A percentile compares a stretch with the other conserved stretches of the same genome.
Evolutionary conservation across 1,140 invertebrate species (phyloP).

Genomic region (Zaprionus camerounensis): DNA sequence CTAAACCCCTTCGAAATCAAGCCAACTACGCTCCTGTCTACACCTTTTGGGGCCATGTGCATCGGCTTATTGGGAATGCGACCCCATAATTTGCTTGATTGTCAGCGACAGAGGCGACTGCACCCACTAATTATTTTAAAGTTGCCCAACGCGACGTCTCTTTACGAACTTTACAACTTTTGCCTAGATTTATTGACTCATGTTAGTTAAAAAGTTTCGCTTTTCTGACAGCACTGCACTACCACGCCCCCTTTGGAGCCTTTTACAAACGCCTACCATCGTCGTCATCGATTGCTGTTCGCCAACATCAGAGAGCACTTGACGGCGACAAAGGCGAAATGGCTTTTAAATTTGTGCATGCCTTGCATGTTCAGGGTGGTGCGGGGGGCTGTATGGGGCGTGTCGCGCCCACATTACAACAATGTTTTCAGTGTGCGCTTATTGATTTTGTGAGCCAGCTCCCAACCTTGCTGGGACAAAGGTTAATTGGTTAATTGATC

Average conservation of each 20-base stretch:
- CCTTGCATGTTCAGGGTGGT: slow-evolving; percentile 39
- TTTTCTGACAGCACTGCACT: slow-evolving; percentile 5
- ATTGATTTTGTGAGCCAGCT: slow-evolving; percentile 58
- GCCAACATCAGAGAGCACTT: slow-evolving; percentile 41
- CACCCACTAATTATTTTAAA: slow-evolving; percentile 83
- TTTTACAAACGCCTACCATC: slow-evolving; percentile 31
- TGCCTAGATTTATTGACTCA: slow-evolving; percentile 70
- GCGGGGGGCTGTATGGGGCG: slow-evolving; percentile 31
- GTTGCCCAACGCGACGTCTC: slow-evolving; percentile 69
- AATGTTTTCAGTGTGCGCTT: slow-evolving; percentile 31
- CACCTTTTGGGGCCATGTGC: slow-evolving; percentile 8
- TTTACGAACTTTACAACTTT: slow-evolving; percentile 39
- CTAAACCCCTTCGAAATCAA: neutral
- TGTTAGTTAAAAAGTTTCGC: slow-evolving; percentile 54
- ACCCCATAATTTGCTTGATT: slow-evolving; percentile 76
- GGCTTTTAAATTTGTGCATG: slow-evolving; percentile 65
- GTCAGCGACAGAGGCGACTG: slow-evolving; percentile 59
- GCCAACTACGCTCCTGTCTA: neutral
- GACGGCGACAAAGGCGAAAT: slow-evolving; percentile 74
- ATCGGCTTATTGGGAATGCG: slow-evolving; percentile 41
- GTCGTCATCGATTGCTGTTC: slow-evolving; percentile 8
- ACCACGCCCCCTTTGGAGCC: slow-evolving; percentile 39
- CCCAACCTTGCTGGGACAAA: slow-evolving; percentile 29
- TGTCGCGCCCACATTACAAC: slow-evolving; percentile 57
- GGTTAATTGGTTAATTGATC: slow-evolving; percentile 77